Conservation (phyloP, 2,888 invertebrate genomes). For the Pachydiplax longipennis region DNA sequence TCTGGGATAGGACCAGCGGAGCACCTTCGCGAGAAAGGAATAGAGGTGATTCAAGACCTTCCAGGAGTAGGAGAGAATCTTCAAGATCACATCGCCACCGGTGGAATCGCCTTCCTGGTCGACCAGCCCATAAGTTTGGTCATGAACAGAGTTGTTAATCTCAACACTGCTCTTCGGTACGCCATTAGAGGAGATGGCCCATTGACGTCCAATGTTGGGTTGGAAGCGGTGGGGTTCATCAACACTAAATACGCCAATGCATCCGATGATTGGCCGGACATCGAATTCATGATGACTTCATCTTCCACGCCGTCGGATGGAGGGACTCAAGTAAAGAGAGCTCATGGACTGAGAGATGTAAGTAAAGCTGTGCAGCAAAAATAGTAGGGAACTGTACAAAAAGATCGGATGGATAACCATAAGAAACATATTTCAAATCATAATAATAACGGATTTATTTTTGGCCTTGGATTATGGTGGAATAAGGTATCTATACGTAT, state of each 20-base stretch:
- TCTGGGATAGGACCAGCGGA: constrained; percentile 81
- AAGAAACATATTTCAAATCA: too few species aligned
- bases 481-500: too few species aligned
- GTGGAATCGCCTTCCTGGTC: constrained; percentile 81
- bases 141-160: constrained; percentile 80
- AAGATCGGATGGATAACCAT: too few species aligned
- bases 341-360: constrained; percentile 80
- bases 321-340: constrained; percentile 73
- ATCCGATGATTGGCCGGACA: constrained; percentile 89
- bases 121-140: constrained; percentile 83
- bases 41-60: constrained; percentile 76
- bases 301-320: constrained; percentile 84
- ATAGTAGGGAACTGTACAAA: too few species aligned
- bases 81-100: constrained; percentile 89
- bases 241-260: constrained; percentile 87
- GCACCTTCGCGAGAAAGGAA: constrained; percentile 76
- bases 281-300: constrained; percentile 89
- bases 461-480: too few species aligned
- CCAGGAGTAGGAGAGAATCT: constrained; percentile 87
- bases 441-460: too few species aligned
- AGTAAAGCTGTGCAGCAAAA: not conserved
- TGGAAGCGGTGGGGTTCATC: constrained; percentile 88
- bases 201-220: constrained; percentile 82
- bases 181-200: constrained; percentile 88
- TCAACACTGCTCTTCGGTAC: constrained; percentile 80